Conservation (phyloP, 2,113 vertebrate species). For the Trogon surrucura region DNA sequence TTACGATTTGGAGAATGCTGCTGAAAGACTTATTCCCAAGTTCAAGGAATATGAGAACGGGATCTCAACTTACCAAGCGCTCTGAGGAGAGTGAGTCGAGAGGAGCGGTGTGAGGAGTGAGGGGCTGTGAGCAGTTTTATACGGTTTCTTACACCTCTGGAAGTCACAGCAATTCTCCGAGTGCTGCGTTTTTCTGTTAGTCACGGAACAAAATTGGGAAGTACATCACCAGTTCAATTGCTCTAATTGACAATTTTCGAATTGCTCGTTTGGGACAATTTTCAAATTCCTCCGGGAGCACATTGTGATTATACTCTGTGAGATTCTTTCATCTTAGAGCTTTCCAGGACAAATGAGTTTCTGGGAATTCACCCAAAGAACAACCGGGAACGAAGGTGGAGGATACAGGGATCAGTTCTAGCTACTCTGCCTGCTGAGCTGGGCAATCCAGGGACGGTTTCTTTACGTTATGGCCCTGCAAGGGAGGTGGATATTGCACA, state of each 20-base stretch:
- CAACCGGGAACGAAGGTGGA: background rate
- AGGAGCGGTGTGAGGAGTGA: background rate
- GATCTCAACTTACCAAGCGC: slow-evolving; percentile 19
- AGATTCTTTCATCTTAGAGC: background rate
- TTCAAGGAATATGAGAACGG: rapidly evolving
- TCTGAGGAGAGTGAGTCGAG: background rate
- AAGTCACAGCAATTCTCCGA: rapidly evolving
- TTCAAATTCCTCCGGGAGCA: background rate
- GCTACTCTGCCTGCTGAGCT: background rate
- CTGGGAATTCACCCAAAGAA: background rate
- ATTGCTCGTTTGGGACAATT: background rate
- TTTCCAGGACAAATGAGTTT: background rate
- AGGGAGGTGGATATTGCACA: background rate
- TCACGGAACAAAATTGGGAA: background rate
- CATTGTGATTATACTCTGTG: background rate
- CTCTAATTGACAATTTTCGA: slow-evolving; percentile 16
- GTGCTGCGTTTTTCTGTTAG: background rate
- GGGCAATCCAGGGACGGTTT: rapidly evolving
- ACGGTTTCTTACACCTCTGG: background rate
- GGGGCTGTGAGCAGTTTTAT: background rate
- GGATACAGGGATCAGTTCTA: background rate
- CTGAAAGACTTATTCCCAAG: background rate
- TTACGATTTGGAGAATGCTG: rapidly evolving
- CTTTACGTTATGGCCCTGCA: background rate
- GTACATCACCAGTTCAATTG: slow-evolving; percentile 41